Percentiles rank a stretch among this genome's conserved stretches.
Evolutionary conservation across 2,888 invertebrate species (phyloP).

Genomic region (Agrenia bidenticulata): DNA sequence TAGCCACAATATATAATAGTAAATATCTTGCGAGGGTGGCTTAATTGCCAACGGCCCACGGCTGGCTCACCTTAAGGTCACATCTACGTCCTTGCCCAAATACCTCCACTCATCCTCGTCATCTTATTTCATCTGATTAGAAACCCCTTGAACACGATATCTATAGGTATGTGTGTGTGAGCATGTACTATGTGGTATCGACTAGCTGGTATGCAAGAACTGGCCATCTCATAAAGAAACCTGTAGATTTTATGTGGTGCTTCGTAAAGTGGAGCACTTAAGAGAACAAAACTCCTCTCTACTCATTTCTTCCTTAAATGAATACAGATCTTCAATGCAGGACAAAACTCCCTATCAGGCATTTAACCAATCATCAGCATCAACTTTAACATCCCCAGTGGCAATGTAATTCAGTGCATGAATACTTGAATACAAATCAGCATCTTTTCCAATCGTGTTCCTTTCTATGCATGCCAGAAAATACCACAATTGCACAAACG

Average conservation of each 20-base stretch:
- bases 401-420: no score
- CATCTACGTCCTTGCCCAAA: conserved; percentile 53
- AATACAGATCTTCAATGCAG: no score
- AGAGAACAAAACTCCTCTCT: not conserved
- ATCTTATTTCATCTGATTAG: conserved; percentile 44
- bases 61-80: conserved; percentile 54
- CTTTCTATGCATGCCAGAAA: no score
- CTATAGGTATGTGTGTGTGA: no score
- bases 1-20: conserved; percentile 48
- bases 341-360: no score
- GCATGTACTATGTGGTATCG: not conserved
- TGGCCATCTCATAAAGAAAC: not conserved
- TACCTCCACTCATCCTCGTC: conserved; percentile 45
- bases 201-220: conserved; percentile 7
- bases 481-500: no score
- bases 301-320: no score
- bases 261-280: conserved; percentile 13
- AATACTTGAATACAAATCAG: no score
- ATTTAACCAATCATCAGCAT: no score
- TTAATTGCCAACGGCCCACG: conserved; percentile 53
- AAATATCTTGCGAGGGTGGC: conserved; percentile 53
- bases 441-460: no score
- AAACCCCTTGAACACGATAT: conserved; percentile 12
- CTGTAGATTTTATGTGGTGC: conserved; percentile 1
- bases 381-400: no score